These are phyloP conservation scores for Ptychodera flava DNA, from an alignment of 35 echinoderm and acorn worm genomes.

Conservation along the genomic window DNA sequence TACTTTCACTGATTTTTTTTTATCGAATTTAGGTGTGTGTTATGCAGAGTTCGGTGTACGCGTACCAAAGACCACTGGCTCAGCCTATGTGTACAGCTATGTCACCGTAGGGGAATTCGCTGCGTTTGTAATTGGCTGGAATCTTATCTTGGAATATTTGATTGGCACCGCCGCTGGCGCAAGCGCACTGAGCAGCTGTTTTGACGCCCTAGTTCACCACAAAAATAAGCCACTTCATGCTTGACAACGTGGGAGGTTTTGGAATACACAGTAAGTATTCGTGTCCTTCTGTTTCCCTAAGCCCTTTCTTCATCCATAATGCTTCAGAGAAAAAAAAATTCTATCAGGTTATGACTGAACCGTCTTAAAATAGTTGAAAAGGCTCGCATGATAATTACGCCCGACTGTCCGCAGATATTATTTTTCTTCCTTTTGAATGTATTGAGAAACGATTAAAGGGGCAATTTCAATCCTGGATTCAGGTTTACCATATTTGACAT, in stretches of 20 bases:
- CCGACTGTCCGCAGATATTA: too few species aligned
- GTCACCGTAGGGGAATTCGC: slow-evolving; percentile 98
- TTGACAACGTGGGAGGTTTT: slow-evolving; percentile 91
- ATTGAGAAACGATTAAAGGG: too few species aligned
- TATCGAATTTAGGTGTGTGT: slow-evolving; percentile 75
- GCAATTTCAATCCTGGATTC: too few species aligned
- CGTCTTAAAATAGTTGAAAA: too few species aligned
- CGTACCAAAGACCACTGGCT: slow-evolving; percentile 92
- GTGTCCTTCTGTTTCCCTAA: too few species aligned
- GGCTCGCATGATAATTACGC: too few species aligned
- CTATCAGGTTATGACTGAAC: too few species aligned
- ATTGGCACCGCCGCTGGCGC: slow-evolving; percentile 96
- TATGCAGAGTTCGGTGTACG: slow-evolving; percentile 94
- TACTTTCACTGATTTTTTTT: neutral
- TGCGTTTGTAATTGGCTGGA: slow-evolving; percentile 94
- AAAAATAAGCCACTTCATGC: slow-evolving; percentile 90
- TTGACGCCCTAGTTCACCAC: slow-evolving; percentile 72
- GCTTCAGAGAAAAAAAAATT: too few species aligned
- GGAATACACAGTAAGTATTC: slow-evolving; percentile 90
- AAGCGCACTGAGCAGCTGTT: slow-evolving; percentile 86
- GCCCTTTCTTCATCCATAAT: too few species aligned
- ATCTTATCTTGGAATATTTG: slow-evolving; percentile 89
- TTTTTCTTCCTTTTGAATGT: too few species aligned
- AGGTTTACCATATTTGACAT: too few species aligned
- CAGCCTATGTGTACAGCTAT: slow-evolving; percentile 98